Percentiles rank a stretch among this genome's conserved stretches.
Evolutionary conservation across 2,113 vertebrate genomes (phyloP).

Genomic region (Lampris incognitus): DNA sequence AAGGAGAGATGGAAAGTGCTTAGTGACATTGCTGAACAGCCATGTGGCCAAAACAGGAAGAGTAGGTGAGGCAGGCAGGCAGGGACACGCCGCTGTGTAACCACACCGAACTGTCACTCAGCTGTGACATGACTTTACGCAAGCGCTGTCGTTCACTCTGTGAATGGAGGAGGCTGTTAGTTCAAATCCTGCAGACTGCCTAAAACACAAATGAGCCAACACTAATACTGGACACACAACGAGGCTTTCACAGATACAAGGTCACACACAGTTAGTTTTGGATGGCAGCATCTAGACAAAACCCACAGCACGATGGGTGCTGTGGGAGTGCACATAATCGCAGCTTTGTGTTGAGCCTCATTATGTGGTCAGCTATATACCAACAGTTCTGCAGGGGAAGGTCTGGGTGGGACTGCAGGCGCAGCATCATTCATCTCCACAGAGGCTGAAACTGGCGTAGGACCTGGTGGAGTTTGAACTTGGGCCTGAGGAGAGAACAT

Average conservation of each 20-base stretch:
- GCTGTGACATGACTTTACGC: conserved; percentile 49
- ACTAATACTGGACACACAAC: conserved; percentile 2
- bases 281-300: conserved; percentile 30
- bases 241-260: conserved; percentile 31
- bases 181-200: conserved; percentile 40
- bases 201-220: conserved; percentile 33
- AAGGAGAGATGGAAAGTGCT: conserved; percentile 66
- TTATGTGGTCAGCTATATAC: conserved; percentile 69
- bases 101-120: conserved; percentile 18
- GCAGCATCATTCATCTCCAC: conserved; percentile 44
- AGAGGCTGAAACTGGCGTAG: conserved; percentile 33
- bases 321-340: background rate
- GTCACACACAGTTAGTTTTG: conserved; percentile 56
- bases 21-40: conserved; percentile 68
- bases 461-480: conserved; percentile 28
- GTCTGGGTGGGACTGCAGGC: conserved; percentile 76
- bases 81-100: conserved; percentile 42
- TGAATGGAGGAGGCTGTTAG: conserved; percentile 70
- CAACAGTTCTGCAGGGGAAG: conserved; percentile 72
- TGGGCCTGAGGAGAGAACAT: conserved; percentile 51
- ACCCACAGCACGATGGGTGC: conserved; percentile 3
- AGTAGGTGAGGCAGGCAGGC: conserved; percentile 32
- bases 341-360: background rate
- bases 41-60: conserved; percentile 48
- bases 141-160: conserved; percentile 55